Conservation (phyloP, 2,113 vertebrate species). For the Bufo bufo region DNA sequence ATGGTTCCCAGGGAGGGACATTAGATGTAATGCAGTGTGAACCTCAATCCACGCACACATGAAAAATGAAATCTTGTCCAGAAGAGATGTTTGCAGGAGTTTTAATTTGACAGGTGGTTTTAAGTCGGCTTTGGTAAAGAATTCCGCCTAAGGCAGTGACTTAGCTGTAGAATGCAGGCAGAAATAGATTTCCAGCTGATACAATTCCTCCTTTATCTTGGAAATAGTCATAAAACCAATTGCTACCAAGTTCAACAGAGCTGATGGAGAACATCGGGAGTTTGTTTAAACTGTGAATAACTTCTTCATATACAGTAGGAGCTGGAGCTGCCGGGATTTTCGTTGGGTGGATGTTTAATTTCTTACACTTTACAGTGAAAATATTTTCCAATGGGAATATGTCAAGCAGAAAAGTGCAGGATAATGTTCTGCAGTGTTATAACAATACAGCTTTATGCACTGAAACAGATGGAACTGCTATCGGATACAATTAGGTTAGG, state of each 20-base stretch:
- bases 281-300: not conserved
- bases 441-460: not conserved
- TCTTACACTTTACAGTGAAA: not conserved
- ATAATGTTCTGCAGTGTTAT: not conserved
- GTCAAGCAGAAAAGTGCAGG: not conserved
- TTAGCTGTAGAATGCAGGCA: conserved; percentile 15
- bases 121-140: conserved; percentile 32
- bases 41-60: not conserved
- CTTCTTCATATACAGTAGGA: not conserved
- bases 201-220: not conserved
- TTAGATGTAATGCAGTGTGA: not conserved
- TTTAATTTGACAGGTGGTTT: conserved; percentile 50
- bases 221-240: not conserved
- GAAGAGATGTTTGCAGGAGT: conserved; percentile 20
- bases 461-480: not conserved
- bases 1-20: conserved; percentile 46
- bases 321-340: not conserved
- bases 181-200: conserved; percentile 22
- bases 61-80: conserved; percentile 32
- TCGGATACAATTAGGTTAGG: not conserved
- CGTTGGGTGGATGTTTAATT: not conserved
- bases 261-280: not conserved
- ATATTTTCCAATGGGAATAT: not conserved
- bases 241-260: not conserved
- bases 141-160: conserved; percentile 40